These are phyloP conservation scores for Bettongia penicillata DNA, from an alignment of 2,113 vertebrate species.

Conservation along the genomic window DNA sequence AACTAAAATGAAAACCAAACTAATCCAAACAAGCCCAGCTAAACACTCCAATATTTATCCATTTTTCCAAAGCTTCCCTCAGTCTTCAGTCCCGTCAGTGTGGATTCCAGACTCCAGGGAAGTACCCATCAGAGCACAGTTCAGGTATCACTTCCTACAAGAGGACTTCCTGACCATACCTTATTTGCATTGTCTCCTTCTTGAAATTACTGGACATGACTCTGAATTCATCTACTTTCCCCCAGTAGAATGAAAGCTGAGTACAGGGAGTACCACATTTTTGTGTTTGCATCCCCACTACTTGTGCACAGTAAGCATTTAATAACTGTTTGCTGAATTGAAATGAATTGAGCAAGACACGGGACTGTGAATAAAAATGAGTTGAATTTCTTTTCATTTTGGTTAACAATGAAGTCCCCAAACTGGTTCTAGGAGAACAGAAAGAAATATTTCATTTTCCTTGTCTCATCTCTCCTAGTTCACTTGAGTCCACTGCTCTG, in stretches of 20 bases:
- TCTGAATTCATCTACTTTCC: neutral
- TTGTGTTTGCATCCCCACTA: neutral
- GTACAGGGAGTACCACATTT: neutral
- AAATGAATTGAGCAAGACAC: neutral
- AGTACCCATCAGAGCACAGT: neutral
- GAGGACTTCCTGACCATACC: neutral
- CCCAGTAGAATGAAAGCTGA: neutral
- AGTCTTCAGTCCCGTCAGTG: neutral
- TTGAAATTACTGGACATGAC: neutral
- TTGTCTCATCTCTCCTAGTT: neutral
- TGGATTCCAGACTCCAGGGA: neutral
- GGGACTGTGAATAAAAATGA: neutral
- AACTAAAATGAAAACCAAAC: constrained; percentile 50
- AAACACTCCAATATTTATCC: constrained; percentile 33
- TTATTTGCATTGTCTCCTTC: neutral
- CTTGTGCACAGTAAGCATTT: neutral
- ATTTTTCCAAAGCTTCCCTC: neutral
- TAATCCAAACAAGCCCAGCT: neutral
- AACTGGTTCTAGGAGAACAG: neutral
- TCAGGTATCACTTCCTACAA: neutral
- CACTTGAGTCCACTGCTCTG: neutral
- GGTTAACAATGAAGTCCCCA: neutral
- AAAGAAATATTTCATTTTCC: neutral
- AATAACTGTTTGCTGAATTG: neutral
- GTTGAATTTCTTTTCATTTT: neutral